Evolutionary conservation across 1,140 invertebrate genomes (phyloP).

Genomic region (Tetramorium parvispinum): DNA sequence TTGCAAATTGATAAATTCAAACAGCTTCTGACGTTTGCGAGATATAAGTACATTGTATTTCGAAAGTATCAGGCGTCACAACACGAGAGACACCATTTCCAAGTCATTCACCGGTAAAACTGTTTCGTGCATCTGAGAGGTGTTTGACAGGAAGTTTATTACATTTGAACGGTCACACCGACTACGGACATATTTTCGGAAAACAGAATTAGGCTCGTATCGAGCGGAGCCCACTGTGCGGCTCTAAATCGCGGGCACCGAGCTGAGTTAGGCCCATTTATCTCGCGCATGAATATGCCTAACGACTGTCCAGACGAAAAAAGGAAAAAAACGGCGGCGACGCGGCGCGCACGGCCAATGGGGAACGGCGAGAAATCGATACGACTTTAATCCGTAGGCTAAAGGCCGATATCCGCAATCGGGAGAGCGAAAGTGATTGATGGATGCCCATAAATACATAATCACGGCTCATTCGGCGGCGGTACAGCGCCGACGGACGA

Average conservation of each 20-base stretch:
- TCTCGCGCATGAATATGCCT: slow-evolving; percentile 49
- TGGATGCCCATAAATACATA: slow-evolving; percentile 75
- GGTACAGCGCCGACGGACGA: slow-evolving; percentile 59
- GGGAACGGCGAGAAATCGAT: slow-evolving; percentile 72
- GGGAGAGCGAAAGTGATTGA: slow-evolving; percentile 76
- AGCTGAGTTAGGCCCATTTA: slow-evolving; percentile 52
- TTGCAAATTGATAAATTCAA: background rate
- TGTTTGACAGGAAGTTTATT: background rate
- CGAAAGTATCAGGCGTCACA: background rate
- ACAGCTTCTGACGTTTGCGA: background rate
- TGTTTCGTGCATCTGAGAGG: background rate
- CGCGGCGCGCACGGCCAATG: slow-evolving; percentile 47
- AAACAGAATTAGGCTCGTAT: slow-evolving; percentile 39
- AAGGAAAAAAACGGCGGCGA: slow-evolving; percentile 42
- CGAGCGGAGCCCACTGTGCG: background rate
- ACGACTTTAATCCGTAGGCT: slow-evolving; percentile 73
- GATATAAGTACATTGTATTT: background rate
- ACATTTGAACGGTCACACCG: background rate
- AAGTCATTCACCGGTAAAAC: background rate
- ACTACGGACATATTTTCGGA: slow-evolving; percentile 28
- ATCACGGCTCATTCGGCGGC: slow-evolving; percentile 65
- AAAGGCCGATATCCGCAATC: slow-evolving; percentile 73
- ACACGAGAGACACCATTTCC: background rate
- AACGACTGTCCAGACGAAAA: slow-evolving; percentile 28
- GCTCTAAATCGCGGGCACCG: slow-evolving; percentile 49